Conservation (phyloP, 2,113 vertebrate genomes). For the Cyanoramphus novaezelandiae region DNA sequence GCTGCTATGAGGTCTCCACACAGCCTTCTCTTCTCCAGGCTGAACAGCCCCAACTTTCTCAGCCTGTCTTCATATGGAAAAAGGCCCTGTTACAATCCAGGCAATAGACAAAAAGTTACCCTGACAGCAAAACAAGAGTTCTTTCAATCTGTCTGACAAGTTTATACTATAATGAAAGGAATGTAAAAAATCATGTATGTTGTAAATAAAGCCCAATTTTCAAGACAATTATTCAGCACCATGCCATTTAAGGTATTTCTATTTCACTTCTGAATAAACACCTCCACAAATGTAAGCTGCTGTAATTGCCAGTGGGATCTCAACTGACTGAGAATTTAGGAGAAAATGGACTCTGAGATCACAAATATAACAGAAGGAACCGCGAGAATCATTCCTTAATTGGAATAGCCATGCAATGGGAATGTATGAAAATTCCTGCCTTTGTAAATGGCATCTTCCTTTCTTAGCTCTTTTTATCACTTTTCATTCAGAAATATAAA, state of each 20-base stretch:
- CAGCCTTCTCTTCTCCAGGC: no score
- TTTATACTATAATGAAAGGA: neutral
- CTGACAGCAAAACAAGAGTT: rapidly evolving
- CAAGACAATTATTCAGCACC: neutral
- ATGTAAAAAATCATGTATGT: neutral
- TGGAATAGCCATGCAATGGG: neutral
- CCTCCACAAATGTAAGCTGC: neutral
- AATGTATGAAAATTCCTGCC: neutral
- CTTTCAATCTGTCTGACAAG: neutral
- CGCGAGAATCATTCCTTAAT: neutral
- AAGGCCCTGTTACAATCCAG: neutral
- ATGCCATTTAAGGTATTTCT: neutral
- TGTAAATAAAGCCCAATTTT: neutral
- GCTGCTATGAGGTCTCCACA: no score
- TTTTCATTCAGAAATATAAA: neutral
- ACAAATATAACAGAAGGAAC: neutral
- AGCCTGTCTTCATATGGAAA: neutral
- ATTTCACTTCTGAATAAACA: neutral
- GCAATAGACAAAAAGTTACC: neutral
- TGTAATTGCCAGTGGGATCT: neutral
- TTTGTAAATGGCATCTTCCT: neutral
- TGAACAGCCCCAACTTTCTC: no score
- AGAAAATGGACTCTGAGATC: neutral
- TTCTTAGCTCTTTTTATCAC: neutral
- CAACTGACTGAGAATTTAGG: neutral